These are phyloP conservation scores for Oryctolagus cuniculus DNA, from an alignment of 2,113 vertebrate genomes.

Conservation along the genomic window mOryCun1.1 NC_091438.1:31556001-31556500, in stretches of 20 bases:
- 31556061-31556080: not conserved
- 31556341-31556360: conserved; percentile 1
- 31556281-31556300: conserved; percentile 6
- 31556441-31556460: conserved; percentile 35
- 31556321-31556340: conserved; percentile 53
- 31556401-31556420: not conserved
- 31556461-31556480: conserved; percentile 47
- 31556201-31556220: not conserved
- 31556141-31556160: conserved; percentile 57
- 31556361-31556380: not conserved
- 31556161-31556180: conserved; percentile 67
- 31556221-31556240: conserved; percentile 68
- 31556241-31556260: conserved; percentile 55
- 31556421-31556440: conserved; percentile 22
- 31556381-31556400: not conserved
- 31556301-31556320: not conserved
- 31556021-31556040: not conserved
- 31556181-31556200: conserved; percentile 59
- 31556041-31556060: not conserved
- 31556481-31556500: not conserved
- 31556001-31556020: not conserved
- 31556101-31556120: conserved; percentile 10
- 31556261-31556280: conserved; percentile 29
- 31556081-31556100: conserved; percentile 58
- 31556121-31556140: not conserved